Base-by-base conservation (phyloP, 2,113 vertebrate species). In the Thalassoma bifasciatum region DNA sequence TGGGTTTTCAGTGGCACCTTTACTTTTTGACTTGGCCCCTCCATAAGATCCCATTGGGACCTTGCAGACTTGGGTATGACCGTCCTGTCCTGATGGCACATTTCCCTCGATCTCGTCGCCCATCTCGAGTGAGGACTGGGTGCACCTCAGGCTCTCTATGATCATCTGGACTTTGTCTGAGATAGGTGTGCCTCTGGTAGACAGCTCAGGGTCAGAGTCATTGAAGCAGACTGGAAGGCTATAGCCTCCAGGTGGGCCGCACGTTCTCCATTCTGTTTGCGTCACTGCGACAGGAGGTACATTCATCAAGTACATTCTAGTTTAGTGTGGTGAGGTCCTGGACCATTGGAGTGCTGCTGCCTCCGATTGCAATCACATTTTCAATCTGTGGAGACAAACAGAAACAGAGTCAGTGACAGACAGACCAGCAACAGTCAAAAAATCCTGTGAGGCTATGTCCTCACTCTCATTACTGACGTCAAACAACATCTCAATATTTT, bases 291-390 rank as follows among this genome's bases (percentile, higher is more conserved):
- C 90, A 93, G 96, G 96, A 86, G 95, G 92, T 66, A 94, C 93
- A 63, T 97, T 96, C 96, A 97, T 96, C 93, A 99, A 95, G 92
- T 97, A 99, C 98, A 99, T 99, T 95, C 95, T 97, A 96, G 93
- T 94, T 82, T 91, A 61, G 69, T 68, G 53, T 67, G 77, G 66
- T 69, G 76, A 80, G 84, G 63, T 79, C 79, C 42, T 77, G 50
- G 76, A 87, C 79, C 93, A 88, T 77, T 81, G 85, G 26, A 82
- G 83, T 0, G 42, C 79, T 21, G 75, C 68, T 83, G 79, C 47
- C 46, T 83, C 60, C 81, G 68, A 74, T 85, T 72, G 87, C 53
- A 73, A 66, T 93, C 92, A 95, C 93, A 96, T 95, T 86, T 97
- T 82, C 23, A 81, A 81, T 69, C 90, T 56, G 10, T 40, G 42